Conservation (phyloP, 2,888 invertebrate species). For the Eulithis prunata region DNA sequence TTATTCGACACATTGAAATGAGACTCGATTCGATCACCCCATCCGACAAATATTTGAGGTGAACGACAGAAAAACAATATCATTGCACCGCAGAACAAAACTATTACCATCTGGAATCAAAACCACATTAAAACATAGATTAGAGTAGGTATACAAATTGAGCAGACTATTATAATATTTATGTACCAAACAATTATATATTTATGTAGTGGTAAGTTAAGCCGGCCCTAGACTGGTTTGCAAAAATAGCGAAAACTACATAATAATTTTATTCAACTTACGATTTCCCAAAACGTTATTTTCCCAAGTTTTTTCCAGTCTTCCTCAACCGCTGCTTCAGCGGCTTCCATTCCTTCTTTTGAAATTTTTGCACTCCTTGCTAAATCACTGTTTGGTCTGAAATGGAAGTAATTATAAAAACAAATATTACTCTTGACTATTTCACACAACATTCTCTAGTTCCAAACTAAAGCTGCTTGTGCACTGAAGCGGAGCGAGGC, state of each 20-base stretch:
- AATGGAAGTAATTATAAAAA: conserved; percentile 16
- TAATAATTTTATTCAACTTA: conserved; percentile 43
- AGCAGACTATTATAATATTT: no score
- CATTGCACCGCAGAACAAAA: conserved; percentile 58
- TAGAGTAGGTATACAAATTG: no score
- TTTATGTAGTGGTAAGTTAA: no score
- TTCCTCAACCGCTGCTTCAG: conserved; percentile 53
- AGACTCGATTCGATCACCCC: conserved; percentile 59
- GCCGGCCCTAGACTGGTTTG: no score
- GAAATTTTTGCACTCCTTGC: conserved; percentile 81
- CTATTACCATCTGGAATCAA: conserved; percentile 65
- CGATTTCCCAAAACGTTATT: conserved; percentile 67
- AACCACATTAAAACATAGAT: background rate
- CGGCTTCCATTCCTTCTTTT: conserved; percentile 57
- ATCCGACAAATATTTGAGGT: conserved; percentile 68
- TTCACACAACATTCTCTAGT: no score
- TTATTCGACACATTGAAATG: conserved; percentile 47
- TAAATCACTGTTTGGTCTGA: conserved; percentile 83
- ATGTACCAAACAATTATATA: no score
- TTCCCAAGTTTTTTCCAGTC: conserved; percentile 57
- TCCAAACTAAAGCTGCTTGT: no score
- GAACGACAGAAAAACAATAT: conserved; percentile 64
- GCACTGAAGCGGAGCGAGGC: no score
- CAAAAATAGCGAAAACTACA: no score
- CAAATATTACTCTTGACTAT: no score